A percentile compares a stretch with the other conserved stretches of the same genome.
Conservation (phyloP, 2,797 vertebrate species). For the Tragelaphus eurycerus region DNA sequence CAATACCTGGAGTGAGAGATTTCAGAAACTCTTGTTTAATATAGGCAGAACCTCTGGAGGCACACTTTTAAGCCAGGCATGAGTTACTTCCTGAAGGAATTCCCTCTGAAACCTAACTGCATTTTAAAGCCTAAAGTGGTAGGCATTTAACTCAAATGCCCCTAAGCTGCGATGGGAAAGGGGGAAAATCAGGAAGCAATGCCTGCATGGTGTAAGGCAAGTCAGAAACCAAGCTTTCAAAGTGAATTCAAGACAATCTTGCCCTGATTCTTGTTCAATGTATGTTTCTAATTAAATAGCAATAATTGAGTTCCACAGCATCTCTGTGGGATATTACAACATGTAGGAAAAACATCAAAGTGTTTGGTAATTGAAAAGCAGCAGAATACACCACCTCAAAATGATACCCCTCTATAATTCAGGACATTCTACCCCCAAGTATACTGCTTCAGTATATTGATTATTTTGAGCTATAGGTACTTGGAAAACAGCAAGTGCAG, state of each 20-base stretch:
- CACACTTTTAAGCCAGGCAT: background rate
- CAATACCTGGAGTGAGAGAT: background rate
- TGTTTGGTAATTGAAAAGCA: background rate
- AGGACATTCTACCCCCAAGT: background rate
- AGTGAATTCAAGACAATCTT: background rate
- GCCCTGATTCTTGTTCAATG: background rate
- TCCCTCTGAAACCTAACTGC: background rate
- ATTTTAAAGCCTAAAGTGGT: conserved; percentile 19
- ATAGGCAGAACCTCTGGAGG: background rate
- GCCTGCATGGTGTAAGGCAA: background rate
- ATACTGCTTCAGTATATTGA: background rate
- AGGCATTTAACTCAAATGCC: background rate
- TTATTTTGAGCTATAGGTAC: background rate
- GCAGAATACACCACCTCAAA: background rate
- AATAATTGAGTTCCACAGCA: background rate
- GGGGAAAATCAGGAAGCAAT: background rate
- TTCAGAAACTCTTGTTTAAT: conserved; percentile 54
- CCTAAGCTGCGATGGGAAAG: background rate
- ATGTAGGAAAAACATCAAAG: background rate
- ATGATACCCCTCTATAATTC: background rate
- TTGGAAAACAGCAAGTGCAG: background rate
- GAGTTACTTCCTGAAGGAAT: conserved; percentile 35
- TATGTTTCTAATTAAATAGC: background rate
- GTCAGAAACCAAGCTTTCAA: background rate
- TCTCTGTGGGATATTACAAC: background rate